Percentiles rank a stretch among this genome's conserved stretches.
Evolutionary conservation across 1,140 invertebrate species (phyloP).

Genomic region (Saccostrea glomerata): DNA sequence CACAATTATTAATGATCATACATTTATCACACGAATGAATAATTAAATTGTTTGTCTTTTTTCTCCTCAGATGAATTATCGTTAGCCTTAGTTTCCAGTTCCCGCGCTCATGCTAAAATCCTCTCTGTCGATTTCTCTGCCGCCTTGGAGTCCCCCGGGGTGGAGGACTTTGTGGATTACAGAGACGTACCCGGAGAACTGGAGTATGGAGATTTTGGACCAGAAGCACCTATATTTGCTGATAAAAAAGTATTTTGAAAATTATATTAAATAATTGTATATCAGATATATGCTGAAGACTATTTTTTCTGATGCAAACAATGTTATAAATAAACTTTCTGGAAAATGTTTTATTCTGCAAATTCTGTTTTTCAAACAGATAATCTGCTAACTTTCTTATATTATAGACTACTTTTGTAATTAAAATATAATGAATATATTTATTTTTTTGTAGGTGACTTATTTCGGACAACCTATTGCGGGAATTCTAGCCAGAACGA

Average conservation of each 20-base stretch:
- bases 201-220: conserved; percentile 42
- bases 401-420: too few species aligned
- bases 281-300: too few species aligned
- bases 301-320: too few species aligned
- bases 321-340: too few species aligned
- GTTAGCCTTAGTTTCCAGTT: conserved; percentile 80
- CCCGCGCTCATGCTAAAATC: conserved; percentile 89
- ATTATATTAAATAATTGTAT: too few species aligned
- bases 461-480: conserved; percentile 59
- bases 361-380: too few species aligned
- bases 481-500: conserved; percentile 56
- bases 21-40: too few species aligned
- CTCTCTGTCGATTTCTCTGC: conserved; percentile 81
- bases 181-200: conserved; percentile 67
- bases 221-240: conserved; percentile 47
- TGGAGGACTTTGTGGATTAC: conserved; percentile 70
- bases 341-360: too few species aligned
- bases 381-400: too few species aligned
- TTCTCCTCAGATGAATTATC: conserved; percentile 45
- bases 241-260: too few species aligned
- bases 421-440: not conserved
- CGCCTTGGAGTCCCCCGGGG: conserved; percentile 85
- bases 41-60: too few species aligned
- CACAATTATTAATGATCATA: too few species aligned
- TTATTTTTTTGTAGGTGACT: conserved; percentile 80